Evolutionary conservation across 2,888 invertebrate species (phyloP), one percentile per base, ranked within the genome.

Genomic region (Acronicta leporina): DNA sequence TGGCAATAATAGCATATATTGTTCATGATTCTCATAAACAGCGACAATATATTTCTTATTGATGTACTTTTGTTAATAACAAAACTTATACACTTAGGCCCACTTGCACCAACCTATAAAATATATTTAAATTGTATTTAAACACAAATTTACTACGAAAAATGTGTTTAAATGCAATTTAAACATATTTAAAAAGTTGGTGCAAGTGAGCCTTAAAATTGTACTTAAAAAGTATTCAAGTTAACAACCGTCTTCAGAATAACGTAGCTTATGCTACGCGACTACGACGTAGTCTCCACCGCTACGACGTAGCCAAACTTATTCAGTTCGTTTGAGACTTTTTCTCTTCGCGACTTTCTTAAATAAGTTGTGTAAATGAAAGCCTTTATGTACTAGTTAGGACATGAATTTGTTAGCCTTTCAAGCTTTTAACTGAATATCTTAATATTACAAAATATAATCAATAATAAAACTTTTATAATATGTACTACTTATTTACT

Each of bases 281-380:
- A 51, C 69, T 67, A 81, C 75, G 72, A 10, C 63, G 69, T 76
- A 69, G 71, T 14, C 52, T 58, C 51, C 68, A 65, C 51, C 15
- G 56, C 62, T 72, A 70, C 56, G 50, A 9, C 77, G 66, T 70
- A 67, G 75, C 58, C 52, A 49, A 79, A 73, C 60, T 79, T 47
- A 59, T 73, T 59, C 66, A 63, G 57, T 71, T 73, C 47, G 56
- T 69, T 75, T 68, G 45, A 63, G 47, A 61, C 56, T 42, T 62
- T 74, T 74, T 73, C 4, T 4, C 68, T 68, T 63, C 13, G 14
- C 48, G 30, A 64, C 38, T 55, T 74, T 55, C 33, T 61, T 41
- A 55, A 58, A 61, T 16, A 49, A 68, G 63, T 62, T 74, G 45
- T 47, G n/a, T 16, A 50, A 47, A 68, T 38, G 60, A 41, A 40